Base-by-base conservation (phyloP, 2,113 vertebrate genomes). In the Clarias macrocephalus region DNA sequence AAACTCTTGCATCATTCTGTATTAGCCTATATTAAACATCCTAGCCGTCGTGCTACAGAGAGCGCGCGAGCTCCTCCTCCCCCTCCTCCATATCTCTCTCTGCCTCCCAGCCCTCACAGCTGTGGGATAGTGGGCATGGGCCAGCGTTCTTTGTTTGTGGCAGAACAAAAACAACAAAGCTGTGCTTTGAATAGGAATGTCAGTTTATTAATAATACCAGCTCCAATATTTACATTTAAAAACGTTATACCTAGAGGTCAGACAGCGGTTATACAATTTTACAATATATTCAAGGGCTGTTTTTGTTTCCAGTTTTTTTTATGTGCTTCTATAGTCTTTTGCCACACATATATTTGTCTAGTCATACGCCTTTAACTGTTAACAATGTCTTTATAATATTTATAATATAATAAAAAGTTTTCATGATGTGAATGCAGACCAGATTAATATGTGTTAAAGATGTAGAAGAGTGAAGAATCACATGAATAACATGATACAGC, bases 71-170 rank as follows among this genome's bases (percentile, higher is more conserved):
- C 52, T 88, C 82, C 80, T 68, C 73, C 79, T 68, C 73, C 79
- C 59, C 87, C 77, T 81, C 79, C 68, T 56, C 42, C 70, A 66
- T 25, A 59, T 63, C 54, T 18, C 72, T 11, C 56, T 77, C 70
- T 56, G 28, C 19, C 76, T 68, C 77, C 42, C 18, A 77, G 65
- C 59, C 60, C 73, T 73, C 56, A 42, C 79, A 82, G 77, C 66
- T 18, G 54, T 81, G 77, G 65, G 86, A 80, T 85, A 83, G 86
- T 54, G 8, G 79, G 70, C 83, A 85, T 5, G 16, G 75, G 85
- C 23, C 18, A 60, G 60, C n/a, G 33, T 73, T 80, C 76, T 86
- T 88, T 90, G 87, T 89, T 87, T 59, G 81, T n/a, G 57, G 25
- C 9, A 70, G 81, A 83, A 83, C 81, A 83, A 83, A 42, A 83